phyloP scores from a whole-genome alignment of 2,797 vertebrate species.

The Oreonectes daqikongensis region DNA sequence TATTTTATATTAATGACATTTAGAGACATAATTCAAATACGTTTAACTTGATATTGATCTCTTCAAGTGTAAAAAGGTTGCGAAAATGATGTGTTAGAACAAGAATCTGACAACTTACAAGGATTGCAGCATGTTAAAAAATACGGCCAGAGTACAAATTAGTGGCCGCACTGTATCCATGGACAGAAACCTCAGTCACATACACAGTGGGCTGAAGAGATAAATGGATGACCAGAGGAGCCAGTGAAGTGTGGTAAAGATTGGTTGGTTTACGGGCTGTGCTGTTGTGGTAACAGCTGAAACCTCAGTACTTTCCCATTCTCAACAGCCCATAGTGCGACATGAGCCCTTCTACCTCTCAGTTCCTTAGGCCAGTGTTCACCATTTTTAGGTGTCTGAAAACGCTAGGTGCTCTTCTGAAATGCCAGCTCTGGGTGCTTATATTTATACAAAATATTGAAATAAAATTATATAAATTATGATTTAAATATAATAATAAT shows the following conservation, averaged over 20 bases:
- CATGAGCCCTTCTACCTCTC: constrained; percentile 24
- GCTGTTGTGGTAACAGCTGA: constrained; percentile 42
- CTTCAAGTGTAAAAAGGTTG: not conserved
- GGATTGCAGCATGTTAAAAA: constrained; percentile 16
- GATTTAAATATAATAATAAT: no score
- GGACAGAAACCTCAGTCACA: constrained; percentile 53
- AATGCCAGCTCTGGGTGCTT: no score
- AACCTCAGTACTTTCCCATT: constrained; percentile 49
- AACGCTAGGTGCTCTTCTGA: no score
- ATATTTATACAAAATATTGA: no score
- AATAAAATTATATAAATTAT: no score
- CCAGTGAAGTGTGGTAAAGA: constrained; percentile 51
- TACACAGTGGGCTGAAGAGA: constrained; percentile 54
- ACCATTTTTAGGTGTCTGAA: no score
- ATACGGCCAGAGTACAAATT: constrained; percentile 50
- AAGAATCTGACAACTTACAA: constrained; percentile 21
- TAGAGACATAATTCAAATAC: constrained; percentile 15
- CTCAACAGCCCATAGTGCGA: constrained; percentile 28
- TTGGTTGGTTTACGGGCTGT: constrained; percentile 34
- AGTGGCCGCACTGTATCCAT: constrained; percentile 51
- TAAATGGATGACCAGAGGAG: constrained; percentile 52
- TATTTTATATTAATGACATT: constrained; percentile 26
- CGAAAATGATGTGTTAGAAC: constrained; percentile 15
- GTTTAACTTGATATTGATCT: constrained; percentile 3
- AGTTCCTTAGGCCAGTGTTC: not conserved